A percentile compares a stretch with the other conserved stretches of the same genome.
Conservation (phyloP, 2,797 vertebrate genomes). For the Lycodopsis pacificus region DNA sequence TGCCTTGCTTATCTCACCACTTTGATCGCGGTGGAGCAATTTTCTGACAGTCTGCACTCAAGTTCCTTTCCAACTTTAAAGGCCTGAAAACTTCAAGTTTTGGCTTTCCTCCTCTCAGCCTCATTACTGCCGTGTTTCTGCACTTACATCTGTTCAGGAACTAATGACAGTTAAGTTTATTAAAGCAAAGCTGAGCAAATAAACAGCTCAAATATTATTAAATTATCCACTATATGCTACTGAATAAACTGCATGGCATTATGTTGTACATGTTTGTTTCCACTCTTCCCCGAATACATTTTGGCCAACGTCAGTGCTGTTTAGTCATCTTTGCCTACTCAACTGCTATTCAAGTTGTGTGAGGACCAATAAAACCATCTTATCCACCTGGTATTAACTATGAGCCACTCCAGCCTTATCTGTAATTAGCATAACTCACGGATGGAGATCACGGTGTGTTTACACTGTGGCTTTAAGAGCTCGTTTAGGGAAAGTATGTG, state of each 20-base stretch:
- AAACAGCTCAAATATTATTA: slow-evolving; percentile 46
- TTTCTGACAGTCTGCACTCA: slow-evolving; percentile 30
- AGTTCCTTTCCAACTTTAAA: slow-evolving; percentile 51
- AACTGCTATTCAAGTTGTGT: slow-evolving; percentile 10
- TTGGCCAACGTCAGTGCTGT: slow-evolving; percentile 23
- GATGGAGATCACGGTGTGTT: slow-evolving; percentile 64
- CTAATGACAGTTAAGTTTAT: slow-evolving; percentile 57
- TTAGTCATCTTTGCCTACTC: slow-evolving; percentile 31
- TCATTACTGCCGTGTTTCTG: slow-evolving; percentile 54
- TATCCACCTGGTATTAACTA: slow-evolving; percentile 73
- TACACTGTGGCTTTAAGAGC: slow-evolving; percentile 66
- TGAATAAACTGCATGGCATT: slow-evolving; percentile 41
- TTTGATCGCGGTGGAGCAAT: slow-evolving; percentile 56
- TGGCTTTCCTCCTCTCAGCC: slow-evolving; percentile 36
- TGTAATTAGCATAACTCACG: slow-evolving; percentile 76
- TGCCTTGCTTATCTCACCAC: slow-evolving; percentile 48
- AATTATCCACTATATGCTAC: slow-evolving; percentile 26
- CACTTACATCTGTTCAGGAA: slow-evolving; percentile 50
- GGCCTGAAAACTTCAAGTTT: slow-evolving; percentile 33
- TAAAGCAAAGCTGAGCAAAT: slow-evolving; percentile 63
- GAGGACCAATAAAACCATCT: slow-evolving; percentile 46
- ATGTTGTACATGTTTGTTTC: slow-evolving; percentile 18
- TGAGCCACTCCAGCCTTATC: slow-evolving; percentile 65
- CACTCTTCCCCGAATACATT: slow-evolving; percentile 20
- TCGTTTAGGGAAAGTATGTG: slow-evolving; percentile 60